Evolutionary conservation across 2,888 invertebrate genomes (phyloP).

Genomic region (Eubasilissa splendida): DNA sequence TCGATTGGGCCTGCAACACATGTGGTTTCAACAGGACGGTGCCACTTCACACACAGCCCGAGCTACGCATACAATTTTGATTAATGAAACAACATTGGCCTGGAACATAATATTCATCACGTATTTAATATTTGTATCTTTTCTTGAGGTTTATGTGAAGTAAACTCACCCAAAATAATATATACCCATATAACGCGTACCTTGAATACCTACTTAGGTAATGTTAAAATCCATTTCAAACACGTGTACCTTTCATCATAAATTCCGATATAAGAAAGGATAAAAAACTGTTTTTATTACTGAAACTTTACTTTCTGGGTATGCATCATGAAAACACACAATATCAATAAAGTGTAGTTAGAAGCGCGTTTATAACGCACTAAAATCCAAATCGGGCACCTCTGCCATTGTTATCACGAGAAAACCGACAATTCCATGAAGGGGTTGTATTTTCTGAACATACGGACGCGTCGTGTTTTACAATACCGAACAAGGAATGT

Average conservation of each 20-base stretch:
- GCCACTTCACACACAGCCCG: too few species aligned
- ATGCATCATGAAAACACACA: slow-evolving; percentile 12
- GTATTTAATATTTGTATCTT: too few species aligned
- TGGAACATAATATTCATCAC: too few species aligned
- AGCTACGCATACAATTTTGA: too few species aligned
- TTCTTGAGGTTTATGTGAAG: too few species aligned
- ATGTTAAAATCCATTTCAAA: slow-evolving; percentile 10
- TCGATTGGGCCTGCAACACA: too few species aligned
- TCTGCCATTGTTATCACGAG: neutral
- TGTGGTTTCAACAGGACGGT: too few species aligned
- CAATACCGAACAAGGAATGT: slow-evolving; percentile 14
- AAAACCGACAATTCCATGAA: slow-evolving; percentile 5
- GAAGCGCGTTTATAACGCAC: slow-evolving; percentile 27
- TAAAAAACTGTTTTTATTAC: slow-evolving; percentile 24
- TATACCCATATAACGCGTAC: too few species aligned
- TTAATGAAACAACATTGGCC: too few species aligned
- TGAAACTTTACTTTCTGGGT: slow-evolving; percentile 1
- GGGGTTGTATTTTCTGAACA: slow-evolving; percentile 14
- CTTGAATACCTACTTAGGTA: neutral
- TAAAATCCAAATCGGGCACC: slow-evolving; percentile 4
- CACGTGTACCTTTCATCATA: neutral
- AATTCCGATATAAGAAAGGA: slow-evolving; percentile 12
- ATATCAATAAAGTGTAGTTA: slow-evolving; percentile 34
- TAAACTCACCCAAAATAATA: too few species aligned
- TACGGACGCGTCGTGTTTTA: slow-evolving; percentile 12